Conservation (phyloP, 2,797 vertebrate species). For the Aphelocoma californica region DNA sequence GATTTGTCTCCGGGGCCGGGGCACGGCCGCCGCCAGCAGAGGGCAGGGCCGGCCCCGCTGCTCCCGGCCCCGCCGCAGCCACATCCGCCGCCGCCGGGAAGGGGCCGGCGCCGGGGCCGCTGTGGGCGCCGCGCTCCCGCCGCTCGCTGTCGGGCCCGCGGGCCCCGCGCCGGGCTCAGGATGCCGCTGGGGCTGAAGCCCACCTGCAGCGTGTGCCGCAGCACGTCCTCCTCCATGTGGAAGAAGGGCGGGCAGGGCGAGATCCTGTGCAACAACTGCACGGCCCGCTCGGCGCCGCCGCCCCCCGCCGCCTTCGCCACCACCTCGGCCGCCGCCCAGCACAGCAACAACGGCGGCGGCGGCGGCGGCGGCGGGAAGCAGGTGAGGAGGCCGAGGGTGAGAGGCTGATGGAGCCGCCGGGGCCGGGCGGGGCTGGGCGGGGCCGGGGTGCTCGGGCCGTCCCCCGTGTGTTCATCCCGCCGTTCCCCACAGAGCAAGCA, state of each 20-base stretch:
- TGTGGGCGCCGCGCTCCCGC: background rate
- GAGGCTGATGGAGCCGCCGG: background rate
- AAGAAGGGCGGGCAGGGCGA: conserved; percentile 94
- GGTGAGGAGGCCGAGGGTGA: conserved; percentile 58
- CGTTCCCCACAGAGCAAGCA: conserved; percentile 84
- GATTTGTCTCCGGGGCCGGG: background rate
- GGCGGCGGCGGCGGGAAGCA: conserved; percentile 85
- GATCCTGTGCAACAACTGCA: conserved; percentile 94
- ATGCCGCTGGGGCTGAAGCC: conserved; percentile 97
- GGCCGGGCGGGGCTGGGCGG: background rate
- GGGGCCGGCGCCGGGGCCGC: conserved; percentile 1
- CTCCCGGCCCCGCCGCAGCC: background rate
- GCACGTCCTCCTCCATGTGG: conserved; percentile 96
- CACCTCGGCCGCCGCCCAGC: conserved; percentile 76
- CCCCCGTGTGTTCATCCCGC: fast-evolving
- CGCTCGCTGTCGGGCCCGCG: conserved; percentile 1
- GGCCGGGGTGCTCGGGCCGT: background rate
- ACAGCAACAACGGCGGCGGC: conserved; percentile 82
- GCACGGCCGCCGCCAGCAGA: background rate
- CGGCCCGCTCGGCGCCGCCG: conserved; percentile 74
- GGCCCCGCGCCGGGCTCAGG: conserved; percentile 23
- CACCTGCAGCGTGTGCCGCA: conserved; percentile 91
- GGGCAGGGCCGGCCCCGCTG: background rate
- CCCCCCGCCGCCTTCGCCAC: conserved; percentile 74
- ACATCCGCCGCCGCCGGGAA: conserved; percentile 27